Evolutionary conservation across 2,888 invertebrate genomes (phyloP).

Genomic region (Nudaria mundana): DNA sequence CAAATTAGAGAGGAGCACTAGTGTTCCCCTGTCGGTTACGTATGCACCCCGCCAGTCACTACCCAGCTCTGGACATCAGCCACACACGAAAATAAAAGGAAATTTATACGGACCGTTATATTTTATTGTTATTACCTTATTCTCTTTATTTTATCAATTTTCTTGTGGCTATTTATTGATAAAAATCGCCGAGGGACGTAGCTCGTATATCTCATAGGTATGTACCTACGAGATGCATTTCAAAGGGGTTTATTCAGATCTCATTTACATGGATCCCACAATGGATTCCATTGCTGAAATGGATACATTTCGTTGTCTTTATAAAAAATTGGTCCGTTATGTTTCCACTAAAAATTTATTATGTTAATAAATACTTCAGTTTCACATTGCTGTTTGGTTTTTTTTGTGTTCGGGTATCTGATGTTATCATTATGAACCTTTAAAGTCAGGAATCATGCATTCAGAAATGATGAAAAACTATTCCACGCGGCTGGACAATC

Average conservation of each 20-base stretch:
- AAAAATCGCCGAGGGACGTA: conserved; percentile 26
- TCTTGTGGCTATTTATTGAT: conserved; percentile 38
- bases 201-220: conserved; percentile 16
- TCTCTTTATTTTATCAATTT: conserved; percentile 62
- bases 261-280: conserved; percentile 23
- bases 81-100: conserved; percentile 53
- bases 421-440: too few relatives aligned
- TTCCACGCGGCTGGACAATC: too few relatives aligned
- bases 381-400: too few relatives aligned
- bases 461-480: too few relatives aligned
- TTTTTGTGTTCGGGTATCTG: too few relatives aligned
- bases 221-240: conserved; percentile 10
- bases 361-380: too few relatives aligned
- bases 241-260: conserved; percentile 25
- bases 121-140: conserved; percentile 69
- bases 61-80: conserved; percentile 44
- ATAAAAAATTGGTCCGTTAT: too few relatives aligned
- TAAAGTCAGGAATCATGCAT: too few relatives aligned
- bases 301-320: too few relatives aligned
- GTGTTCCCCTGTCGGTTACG: conserved; percentile 36
- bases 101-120: conserved; percentile 63
- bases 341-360: too few relatives aligned
- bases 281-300: too few relatives aligned
- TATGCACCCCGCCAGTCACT: conserved; percentile 51
- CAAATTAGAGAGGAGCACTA: conserved; percentile 46